Percentiles rank a stretch among this genome's conserved stretches.
Conservation (phyloP, 2,888 invertebrate species). For the Eumerus sabulonum region DNA sequence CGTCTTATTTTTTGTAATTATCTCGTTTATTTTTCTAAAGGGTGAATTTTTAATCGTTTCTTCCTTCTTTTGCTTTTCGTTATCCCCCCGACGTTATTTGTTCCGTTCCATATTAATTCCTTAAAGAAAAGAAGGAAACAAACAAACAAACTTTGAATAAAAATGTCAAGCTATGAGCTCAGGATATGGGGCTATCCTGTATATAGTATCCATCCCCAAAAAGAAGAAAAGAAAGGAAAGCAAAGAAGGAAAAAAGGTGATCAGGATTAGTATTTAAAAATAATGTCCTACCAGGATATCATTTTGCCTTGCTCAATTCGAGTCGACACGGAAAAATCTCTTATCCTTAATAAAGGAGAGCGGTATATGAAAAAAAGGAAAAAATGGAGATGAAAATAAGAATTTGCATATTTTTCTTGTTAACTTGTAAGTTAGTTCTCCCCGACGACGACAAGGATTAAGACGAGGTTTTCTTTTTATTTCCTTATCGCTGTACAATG, state of each 20-base stretch:
- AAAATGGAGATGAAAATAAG: slow-evolving; percentile 42
- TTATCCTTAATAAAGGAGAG: slow-evolving; percentile 27
- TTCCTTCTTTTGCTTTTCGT: background rate
- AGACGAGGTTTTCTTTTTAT: slow-evolving; percentile 41
- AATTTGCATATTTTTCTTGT: slow-evolving; percentile 77
- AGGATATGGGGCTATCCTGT: slow-evolving; percentile 27
- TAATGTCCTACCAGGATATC: slow-evolving; percentile 78
- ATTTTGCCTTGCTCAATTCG: slow-evolving; percentile 70
- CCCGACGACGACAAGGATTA: slow-evolving; percentile 41
- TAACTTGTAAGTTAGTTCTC: slow-evolving; percentile 32
- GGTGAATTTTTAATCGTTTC: slow-evolving; percentile 65
- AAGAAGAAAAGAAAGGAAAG: slow-evolving; percentile 1
- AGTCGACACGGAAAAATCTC: slow-evolving; percentile 29
- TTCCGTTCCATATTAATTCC: slow-evolving; percentile 59
- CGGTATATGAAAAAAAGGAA: too few relatives aligned
- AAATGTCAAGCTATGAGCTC: slow-evolving; percentile 62
- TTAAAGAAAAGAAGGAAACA: slow-evolving; percentile 38
- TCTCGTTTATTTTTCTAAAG: slow-evolving; percentile 67
- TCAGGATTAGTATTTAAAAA: slow-evolving; percentile 78
- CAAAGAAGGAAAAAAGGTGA: slow-evolving; percentile 75
- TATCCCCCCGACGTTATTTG: background rate
- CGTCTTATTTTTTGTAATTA: slow-evolving; percentile 56
- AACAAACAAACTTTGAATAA: slow-evolving; percentile 40
- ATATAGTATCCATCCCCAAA: slow-evolving; percentile 8
- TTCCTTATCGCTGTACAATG: too few relatives aligned